Base-by-base conservation (phyloP, 2,888 invertebrate genomes). In the Tipula confusa region DNA sequence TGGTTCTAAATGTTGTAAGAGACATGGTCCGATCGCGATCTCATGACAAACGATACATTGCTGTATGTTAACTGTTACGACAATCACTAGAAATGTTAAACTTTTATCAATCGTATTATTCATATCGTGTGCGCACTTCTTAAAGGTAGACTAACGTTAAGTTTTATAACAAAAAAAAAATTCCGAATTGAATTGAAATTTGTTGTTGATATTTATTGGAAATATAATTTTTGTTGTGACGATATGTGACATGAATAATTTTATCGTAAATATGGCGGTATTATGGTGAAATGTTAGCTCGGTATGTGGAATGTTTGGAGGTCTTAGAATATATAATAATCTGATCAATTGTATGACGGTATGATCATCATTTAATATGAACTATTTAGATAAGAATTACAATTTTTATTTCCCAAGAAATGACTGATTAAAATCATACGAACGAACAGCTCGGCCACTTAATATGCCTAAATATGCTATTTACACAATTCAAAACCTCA, bases 1-100 rank as follows among this genome's bases (percentile, higher is more conserved):
- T 83, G 85, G 86, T 79, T 86, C 86, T 24, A 85, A 85, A 82
- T 86, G 86, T 84, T 86, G 86, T 82, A 87, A 84, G n/a, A 86
- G 84, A 84, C 87, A 87, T 11, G 86, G 86, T 18, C 86, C 87
- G 6, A 86, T 84, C 64, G 84, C 83, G 79, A 84, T 79, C 80
- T 84, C 24, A 36, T 81, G 31, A 13, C 82, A 2, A n/a, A 1
- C 1, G 24, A 13, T 7, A 33, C n/a, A 33, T 1, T 64, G 64
- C 1, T 64, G 64, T 0, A 24, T 7, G 24, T 24, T 24, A 64
- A 64, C 9, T 24, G 24, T 1, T n/a, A 64, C 24, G 18, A 48
- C 18, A 4, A 48, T 48, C n/a, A 24, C 24, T 24, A 18, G 64
- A 9, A 24, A 7, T 64, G 64, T 18, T 24, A 64, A 64, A 64